These are phyloP conservation scores for Lasioglossum zephyrum DNA, from an alignment of 2,888 invertebrate genomes.

Conservation along the genomic window DNA sequence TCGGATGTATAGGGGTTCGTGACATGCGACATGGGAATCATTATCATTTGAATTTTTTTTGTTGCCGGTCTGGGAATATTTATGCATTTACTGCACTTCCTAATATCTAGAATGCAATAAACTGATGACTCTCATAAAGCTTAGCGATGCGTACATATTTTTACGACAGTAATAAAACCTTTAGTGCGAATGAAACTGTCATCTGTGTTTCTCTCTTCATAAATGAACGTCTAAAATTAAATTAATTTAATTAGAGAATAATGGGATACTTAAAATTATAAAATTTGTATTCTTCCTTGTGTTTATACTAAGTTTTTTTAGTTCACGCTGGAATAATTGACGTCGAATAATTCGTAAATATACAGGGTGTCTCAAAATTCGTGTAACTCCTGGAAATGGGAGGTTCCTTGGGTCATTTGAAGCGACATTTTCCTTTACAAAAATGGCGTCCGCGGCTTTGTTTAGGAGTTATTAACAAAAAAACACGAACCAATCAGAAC, in stretches of 20 bases:
- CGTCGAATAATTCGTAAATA: too few relatives aligned
- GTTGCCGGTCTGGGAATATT: not conserved
- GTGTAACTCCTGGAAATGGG: too few relatives aligned
- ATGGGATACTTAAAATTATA: not conserved
- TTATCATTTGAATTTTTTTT: not conserved
- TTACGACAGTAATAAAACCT: not conserved
- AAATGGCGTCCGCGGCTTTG: too few relatives aligned
- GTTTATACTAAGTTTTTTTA: not conserved
- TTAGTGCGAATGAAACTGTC: not conserved
- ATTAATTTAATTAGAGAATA: not conserved
- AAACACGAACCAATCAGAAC: too few relatives aligned
- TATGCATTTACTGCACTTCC: not conserved
- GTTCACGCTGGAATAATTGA: not conserved
- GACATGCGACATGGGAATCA: not conserved
- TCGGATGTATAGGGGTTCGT: not conserved
- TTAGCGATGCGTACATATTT: not conserved
- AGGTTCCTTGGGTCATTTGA: too few relatives aligned
- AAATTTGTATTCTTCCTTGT: not conserved
- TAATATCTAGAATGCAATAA: not conserved
- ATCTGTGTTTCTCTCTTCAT: not conserved
- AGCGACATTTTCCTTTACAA: too few relatives aligned
- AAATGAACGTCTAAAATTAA: not conserved
- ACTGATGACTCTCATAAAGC: not conserved
- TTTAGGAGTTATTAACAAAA: too few relatives aligned
- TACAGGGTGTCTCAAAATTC: too few relatives aligned